Percentiles rank a stretch among this genome's conserved stretches.
Conservation (phyloP, 92 coral and sea anemone genomes). For the Palythoa grandis region DNA sequence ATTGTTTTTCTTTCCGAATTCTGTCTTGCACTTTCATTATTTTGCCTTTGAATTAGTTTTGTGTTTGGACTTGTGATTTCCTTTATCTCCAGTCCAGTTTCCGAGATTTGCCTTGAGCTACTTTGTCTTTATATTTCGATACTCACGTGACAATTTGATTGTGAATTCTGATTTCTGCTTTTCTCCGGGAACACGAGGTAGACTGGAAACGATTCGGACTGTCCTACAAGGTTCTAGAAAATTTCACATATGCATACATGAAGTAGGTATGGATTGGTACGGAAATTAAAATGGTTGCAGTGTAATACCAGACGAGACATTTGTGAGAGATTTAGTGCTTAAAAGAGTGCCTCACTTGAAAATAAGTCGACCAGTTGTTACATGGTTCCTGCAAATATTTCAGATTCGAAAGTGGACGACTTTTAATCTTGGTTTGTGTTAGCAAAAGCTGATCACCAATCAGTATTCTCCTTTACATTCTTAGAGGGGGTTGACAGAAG, state of each 20-base stretch:
- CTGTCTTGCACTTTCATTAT: slow-evolving; percentile 11
- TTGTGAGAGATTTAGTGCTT: too few relatives aligned
- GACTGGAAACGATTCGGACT: slow-evolving; percentile 16
- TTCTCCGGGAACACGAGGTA: background rate
- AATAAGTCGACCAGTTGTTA: too few relatives aligned
- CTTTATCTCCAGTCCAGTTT: slow-evolving; percentile 10
- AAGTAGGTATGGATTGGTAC: background rate
- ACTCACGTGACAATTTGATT: slow-evolving; percentile 2
- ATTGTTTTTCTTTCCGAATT: slow-evolving; percentile 7
- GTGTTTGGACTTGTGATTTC: slow-evolving; percentile 4
- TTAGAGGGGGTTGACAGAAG: too few relatives aligned
- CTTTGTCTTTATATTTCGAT: slow-evolving; percentile 24
- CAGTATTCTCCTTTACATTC: too few relatives aligned
- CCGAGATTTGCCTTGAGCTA: background rate
- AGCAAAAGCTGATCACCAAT: too few relatives aligned
- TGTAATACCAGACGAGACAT: background rate
- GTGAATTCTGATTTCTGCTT: slow-evolving; percentile 18
- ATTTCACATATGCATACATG: background rate
- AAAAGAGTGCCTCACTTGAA: too few relatives aligned
- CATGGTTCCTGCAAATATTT: too few relatives aligned
- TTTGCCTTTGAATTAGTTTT: background rate
- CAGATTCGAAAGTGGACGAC: too few relatives aligned
- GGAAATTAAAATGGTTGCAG: slow-evolving; percentile 31
- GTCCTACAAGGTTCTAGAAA: background rate
- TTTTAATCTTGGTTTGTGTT: too few relatives aligned